phyloP scores from a whole-genome alignment of 1,140 invertebrate species.

The Vanessa atalanta region DNA sequence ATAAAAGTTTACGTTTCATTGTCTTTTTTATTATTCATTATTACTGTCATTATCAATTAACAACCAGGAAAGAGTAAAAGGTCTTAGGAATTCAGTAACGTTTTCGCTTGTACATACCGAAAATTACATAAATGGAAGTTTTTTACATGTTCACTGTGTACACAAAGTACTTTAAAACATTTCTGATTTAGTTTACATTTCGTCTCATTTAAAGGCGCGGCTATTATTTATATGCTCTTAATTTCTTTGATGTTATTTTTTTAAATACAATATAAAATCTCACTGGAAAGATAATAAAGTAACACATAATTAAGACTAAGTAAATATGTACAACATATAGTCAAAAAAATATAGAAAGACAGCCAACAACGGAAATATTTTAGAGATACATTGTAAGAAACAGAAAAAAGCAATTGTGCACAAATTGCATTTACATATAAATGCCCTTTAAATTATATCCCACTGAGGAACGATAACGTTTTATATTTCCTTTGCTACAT shows the following conservation, averaged over 20 bases:
- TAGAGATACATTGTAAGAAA: constrained; percentile 62
- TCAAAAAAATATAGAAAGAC: constrained; percentile 50
- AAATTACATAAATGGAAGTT: no score
- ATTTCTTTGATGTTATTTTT: neutral
- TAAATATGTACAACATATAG: constrained; percentile 66
- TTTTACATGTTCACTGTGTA: no score
- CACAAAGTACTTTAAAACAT: no score
- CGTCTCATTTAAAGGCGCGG: no score
- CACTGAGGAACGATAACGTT: constrained; percentile 64
- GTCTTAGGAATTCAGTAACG: no score
- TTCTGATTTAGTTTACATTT: no score
- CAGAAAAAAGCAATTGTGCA: constrained; percentile 53
- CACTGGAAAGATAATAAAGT: constrained; percentile 62
- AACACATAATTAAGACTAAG: constrained; percentile 50
- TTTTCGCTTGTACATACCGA: no score
- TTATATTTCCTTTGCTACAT: constrained; percentile 63
- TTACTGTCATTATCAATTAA: no score
- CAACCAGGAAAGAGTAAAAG: no score
- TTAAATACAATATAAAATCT: constrained; percentile 41
- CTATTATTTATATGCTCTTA: neutral
- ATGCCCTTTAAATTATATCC: constrained; percentile 67
- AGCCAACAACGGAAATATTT: constrained; percentile 52
- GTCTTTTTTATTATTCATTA: no score
- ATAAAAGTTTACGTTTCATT: no score
- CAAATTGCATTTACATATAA: constrained; percentile 67